Percentiles rank a stretch among this genome's conserved stretches.
These are phyloP conservation scores for Heliconius himera DNA, from an alignment of 1,140 invertebrate genomes.

Conservation along the genomic window DNA sequence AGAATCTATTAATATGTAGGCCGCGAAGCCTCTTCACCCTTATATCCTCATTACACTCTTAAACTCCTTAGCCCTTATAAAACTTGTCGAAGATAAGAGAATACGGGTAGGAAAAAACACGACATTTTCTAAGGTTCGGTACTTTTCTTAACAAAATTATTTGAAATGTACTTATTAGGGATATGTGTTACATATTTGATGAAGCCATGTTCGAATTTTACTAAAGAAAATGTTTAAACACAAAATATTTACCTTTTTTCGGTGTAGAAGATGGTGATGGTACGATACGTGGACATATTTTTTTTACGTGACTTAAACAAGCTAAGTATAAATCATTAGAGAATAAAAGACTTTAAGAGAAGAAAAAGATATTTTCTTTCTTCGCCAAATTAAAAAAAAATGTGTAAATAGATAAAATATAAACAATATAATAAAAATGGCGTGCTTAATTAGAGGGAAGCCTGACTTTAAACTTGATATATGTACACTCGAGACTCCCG, in stretches of 20 bases:
- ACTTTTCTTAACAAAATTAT: slow-evolving; percentile 1
- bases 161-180: no score
- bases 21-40: slow-evolving; percentile 3
- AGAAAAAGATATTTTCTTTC: no score
- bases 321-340: no score
- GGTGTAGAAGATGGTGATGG: not conserved
- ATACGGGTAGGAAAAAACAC: slow-evolving; percentile 18
- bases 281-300: no score
- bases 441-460: slow-evolving; percentile 16
- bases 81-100: slow-evolving; percentile 24
- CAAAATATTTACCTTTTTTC: not conserved
- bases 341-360: no score
- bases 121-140: slow-evolving; percentile 16
- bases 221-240: no score
- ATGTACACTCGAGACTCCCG: slow-evolving; percentile 15
- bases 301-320: no score
- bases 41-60: slow-evolving; percentile 28
- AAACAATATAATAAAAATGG: not conserved
- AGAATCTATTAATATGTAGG: not conserved
- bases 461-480: slow-evolving; percentile 15
- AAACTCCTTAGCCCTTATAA: slow-evolving; percentile 25
- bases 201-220: no score
- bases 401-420: no score
- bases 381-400: no score
- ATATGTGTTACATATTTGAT: no score